Base-by-base conservation (phyloP, 2,888 invertebrate genomes). In the Sycophila texana region DNA sequence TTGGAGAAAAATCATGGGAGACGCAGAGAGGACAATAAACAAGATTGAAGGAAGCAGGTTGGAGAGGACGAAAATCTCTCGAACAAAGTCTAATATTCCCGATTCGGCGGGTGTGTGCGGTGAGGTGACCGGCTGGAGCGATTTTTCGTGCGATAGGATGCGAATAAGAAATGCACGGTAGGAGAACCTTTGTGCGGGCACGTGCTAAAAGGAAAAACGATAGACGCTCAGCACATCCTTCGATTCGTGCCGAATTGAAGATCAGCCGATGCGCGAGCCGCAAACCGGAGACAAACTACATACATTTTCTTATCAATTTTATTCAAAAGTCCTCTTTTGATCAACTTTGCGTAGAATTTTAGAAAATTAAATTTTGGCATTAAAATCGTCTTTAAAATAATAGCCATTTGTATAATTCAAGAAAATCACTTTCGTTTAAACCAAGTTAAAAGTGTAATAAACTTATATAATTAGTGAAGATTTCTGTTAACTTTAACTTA, bases 81-180 rank as follows among this genome's bases (percentile, higher is more conserved):
- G 75, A 81, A 76, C 79, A 74, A 81, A 81, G 79, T 74, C 79
- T 74, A 55, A 61, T 67, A 72, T 82, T 82, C 83, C 77, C 20
- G 49, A 65, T 65, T 65, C 49, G 49, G n/a, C 16, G 63, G 18
- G 55, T 10, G 47, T 4, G 63, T 18, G 39, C n/a, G n/a, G n/a
- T 18, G 63, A 10, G 63, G 47, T 47, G 49, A 20, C 14, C 49
- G 65, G 20, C 58, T 58, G 65, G 65, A 47, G 65, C 65, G 57
- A 57, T 57, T 70, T 57, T 47, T 70, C 57, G 30, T 39, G 18
- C 30, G 39, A 70, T 57, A 57, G 39, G 57, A 70, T 39, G 68
- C 68, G 68, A 70, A 70, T 57, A 57, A 30, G 57, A 57, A 70
- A 70, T 70, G 70, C 57, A 30, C 20, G 70, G 49, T 47, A 18